Conservation (phyloP, 2,797 vertebrate genomes). For the Petrocephalus sullivani region DNA sequence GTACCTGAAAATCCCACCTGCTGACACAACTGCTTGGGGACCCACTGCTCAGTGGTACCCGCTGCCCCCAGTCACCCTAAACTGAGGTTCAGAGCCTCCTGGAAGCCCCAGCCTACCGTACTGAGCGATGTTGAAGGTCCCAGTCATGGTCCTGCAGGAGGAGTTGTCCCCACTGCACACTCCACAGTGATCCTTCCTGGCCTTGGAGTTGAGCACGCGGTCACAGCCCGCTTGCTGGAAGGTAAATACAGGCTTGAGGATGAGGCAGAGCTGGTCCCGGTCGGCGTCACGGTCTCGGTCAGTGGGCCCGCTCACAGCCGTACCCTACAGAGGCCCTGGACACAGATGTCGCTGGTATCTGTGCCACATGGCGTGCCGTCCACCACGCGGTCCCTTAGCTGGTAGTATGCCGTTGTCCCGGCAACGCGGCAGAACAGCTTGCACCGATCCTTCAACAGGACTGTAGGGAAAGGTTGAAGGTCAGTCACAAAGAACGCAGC, state of each 20-base stretch:
- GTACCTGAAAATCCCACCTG: neutral
- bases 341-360: constrained; percentile 91
- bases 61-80: neutral
- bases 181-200: constrained; percentile 88
- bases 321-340: constrained; percentile 97
- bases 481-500: neutral
- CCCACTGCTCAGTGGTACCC: neutral
- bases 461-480: constrained; percentile 55
- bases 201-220: constrained; percentile 90
- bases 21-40: neutral
- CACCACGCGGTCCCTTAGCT: constrained; percentile 84
- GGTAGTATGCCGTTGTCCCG: constrained; percentile 88
- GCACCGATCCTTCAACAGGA: constrained; percentile 94
- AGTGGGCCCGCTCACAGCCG: constrained; percentile 21
- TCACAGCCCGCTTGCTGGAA: constrained; percentile 94
- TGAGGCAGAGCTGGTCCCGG: neutral
- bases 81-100: neutral
- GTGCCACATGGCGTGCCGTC: constrained; percentile 89
- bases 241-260: constrained; percentile 4
- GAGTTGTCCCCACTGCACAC: constrained; percentile 95
- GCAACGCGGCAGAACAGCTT: constrained; percentile 94
- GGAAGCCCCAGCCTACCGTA: constrained; percentile 70
- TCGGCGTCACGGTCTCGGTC: neutral
- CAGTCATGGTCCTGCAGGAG: constrained; percentile 81
- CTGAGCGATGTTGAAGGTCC: constrained; percentile 85